Evolutionary conservation across 1,140 invertebrate species (phyloP).

Genomic region (Drosophila erecta): DNA sequence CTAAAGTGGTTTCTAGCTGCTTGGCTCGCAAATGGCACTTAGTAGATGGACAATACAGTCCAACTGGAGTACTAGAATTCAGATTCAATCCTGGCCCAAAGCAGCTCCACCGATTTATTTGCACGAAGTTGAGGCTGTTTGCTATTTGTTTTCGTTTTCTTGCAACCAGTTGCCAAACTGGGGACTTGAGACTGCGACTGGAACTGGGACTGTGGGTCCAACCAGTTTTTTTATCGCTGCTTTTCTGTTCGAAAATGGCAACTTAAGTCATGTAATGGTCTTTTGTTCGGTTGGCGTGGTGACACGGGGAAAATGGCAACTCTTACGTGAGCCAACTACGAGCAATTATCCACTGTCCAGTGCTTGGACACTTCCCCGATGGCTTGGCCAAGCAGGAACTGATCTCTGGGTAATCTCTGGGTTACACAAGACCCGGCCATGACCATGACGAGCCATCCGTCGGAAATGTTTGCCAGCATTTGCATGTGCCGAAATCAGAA

Average conservation of each 20-base stretch:
- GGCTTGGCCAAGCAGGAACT: slow-evolving; percentile 39
- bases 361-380: slow-evolving; percentile 6
- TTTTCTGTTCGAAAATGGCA: slow-evolving; percentile 20
- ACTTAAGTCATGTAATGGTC: slow-evolving; percentile 31
- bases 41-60: neutral
- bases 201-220: slow-evolving; percentile 23
- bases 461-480: slow-evolving; percentile 23
- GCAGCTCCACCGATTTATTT: slow-evolving; percentile 39
- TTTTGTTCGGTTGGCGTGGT: slow-evolving; percentile 28
- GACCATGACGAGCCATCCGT: slow-evolving; percentile 22
- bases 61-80: neutral
- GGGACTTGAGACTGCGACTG: slow-evolving; percentile 18
- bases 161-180: slow-evolving; percentile 49
- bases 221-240: slow-evolving; percentile 31
- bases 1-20: too few relatives aligned
- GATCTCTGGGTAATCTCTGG: neutral
- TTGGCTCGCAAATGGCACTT: neutral
- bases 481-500: slow-evolving; percentile 19
- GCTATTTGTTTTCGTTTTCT: slow-evolving; percentile 29
- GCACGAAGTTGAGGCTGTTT: slow-evolving; percentile 35
- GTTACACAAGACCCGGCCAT: slow-evolving; percentile 46
- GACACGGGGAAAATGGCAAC: slow-evolving; percentile 27
- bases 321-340: slow-evolving; percentile 26
- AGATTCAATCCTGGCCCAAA: neutral
- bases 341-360: neutral